Base-by-base conservation (phyloP, 37 sponge, comb jelly and placozoan species). In the Ianthella basta region DNA sequence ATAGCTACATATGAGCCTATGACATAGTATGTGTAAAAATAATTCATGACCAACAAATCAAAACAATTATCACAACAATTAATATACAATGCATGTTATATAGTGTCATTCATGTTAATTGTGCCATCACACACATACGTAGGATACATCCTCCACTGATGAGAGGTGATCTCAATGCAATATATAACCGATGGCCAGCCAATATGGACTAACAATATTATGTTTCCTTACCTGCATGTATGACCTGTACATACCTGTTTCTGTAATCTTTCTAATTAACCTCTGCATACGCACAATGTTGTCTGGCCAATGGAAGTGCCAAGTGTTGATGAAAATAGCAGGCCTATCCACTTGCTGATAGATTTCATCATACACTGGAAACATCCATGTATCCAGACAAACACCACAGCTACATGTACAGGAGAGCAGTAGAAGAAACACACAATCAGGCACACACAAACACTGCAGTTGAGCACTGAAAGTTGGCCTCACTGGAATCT, bases 291-390 rank as follows among this genome's bases (percentile, higher is more conserved):
- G 56, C 34, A 33, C 10, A 13, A 80, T 56, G 20, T 80, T 80
- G 35, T 80, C 27, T 4, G 81, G 81, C 81, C 81, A 80, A 12
- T 80, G 81, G 37, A 80, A 80, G 14, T 14, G 6, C 61, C 60
- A 80, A 6, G 83, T 74, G 87, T 91, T 94, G 89, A 94, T 94
- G 81, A 94, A 88, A 10, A 90, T 59, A 0, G 91, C 74, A 34
- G 94, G 94, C 24, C 86, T 84, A 15, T 88, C 21, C 18, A 91
- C 68, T 16, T 87, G 24, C 23, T 85, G 59, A n/a, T 78, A 77
- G 25, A 86, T 41, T 21, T 91, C 89, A n/a, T 64, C 32, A 60
- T 89, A 80, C 25, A 94, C 34, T 0, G 94, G 94, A 0, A 88
- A 6, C 84, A 91, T 85, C 91, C 91, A 94, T 15, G 80, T 54